Evolutionary conservation across 2,888 invertebrate genomes (phyloP), one percentile per base, ranked within the genome.

Genomic region (Sclerodermus sp.): DNA sequence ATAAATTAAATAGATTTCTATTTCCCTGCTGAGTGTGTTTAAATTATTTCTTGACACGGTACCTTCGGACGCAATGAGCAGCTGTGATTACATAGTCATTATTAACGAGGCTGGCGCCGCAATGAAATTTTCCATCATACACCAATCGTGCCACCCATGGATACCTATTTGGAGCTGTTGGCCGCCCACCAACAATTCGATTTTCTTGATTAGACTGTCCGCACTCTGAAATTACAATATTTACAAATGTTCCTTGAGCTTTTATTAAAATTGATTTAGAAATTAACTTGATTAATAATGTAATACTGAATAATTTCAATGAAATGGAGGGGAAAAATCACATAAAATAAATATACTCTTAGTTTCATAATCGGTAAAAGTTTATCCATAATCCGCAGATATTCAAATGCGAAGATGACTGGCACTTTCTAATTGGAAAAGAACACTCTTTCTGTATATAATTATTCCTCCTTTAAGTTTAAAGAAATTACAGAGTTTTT

Each of bases 81-180:
- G 93, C 93, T 0, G 93, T 92, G 47, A 93, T 81, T 50, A 93
- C 90, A 74, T 90, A 91, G 78, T 91, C 90, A 73, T 88, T 87
- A 47, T 90, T 90, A 39, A 93, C 81, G 23, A 93, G 81, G 1
- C 91, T 91, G 16, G 88, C 93, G 0, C 93, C 93, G 70, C 93
- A 93, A 74, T 93, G 93, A 79, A 92, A 93, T 77, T 89, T 89
- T 0, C 92, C 91, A 70, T 93, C 90, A 76, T 93, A 93, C 12
- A 93, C 88, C 47, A 93, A 82, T 39, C 92, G 83, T 2, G 90
- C 93, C 78, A 93, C 85, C 93, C 93, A 93, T 8, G 93, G 93
- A 77, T 91, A 93, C 62, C 88, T 86, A 79, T 92, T 91, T 30
- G 90, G 83, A 45, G 89, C 88, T 0, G 92, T 88, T 16, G 92